Evolutionary conservation across 2,113 vertebrate species (phyloP).

Genomic region (Nycticryphes semicollaris): DNA sequence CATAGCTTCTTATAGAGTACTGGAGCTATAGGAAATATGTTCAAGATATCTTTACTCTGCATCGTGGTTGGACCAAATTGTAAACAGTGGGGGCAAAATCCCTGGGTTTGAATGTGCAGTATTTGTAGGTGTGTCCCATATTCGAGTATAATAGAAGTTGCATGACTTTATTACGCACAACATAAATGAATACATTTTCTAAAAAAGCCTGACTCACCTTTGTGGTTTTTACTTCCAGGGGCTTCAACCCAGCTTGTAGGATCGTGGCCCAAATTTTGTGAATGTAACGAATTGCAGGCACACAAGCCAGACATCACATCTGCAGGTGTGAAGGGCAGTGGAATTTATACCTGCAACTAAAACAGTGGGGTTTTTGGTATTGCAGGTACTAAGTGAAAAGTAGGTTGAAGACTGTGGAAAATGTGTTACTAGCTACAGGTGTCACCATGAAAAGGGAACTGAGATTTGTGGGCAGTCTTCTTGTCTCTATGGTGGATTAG

Average conservation of each 20-base stretch:
- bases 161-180: not conserved
- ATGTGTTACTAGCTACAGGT: not conserved
- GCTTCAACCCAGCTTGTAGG: not conserved
- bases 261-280: not conserved
- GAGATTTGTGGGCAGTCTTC: not conserved
- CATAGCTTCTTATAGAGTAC: not conserved
- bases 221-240: not conserved
- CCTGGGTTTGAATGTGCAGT: not conserved
- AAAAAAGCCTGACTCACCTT: not conserved
- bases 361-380: not conserved
- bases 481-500: not conserved
- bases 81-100: not conserved
- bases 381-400: not conserved
- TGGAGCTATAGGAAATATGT: not conserved
- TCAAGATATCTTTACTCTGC: constrained; percentile 5
- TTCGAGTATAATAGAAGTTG: constrained; percentile 21
- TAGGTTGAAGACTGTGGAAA: not conserved
- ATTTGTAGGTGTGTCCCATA: not conserved
- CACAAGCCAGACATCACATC: not conserved
- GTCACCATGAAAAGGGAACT: not conserved
- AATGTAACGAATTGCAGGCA: not conserved
- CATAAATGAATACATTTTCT: constrained; percentile 9
- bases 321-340: not conserved
- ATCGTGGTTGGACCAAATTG: not conserved
- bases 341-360: not conserved